Evolutionary conservation across 2,113 vertebrate genomes (phyloP).

Genomic region (Scytalopus superciliaris): DNA sequence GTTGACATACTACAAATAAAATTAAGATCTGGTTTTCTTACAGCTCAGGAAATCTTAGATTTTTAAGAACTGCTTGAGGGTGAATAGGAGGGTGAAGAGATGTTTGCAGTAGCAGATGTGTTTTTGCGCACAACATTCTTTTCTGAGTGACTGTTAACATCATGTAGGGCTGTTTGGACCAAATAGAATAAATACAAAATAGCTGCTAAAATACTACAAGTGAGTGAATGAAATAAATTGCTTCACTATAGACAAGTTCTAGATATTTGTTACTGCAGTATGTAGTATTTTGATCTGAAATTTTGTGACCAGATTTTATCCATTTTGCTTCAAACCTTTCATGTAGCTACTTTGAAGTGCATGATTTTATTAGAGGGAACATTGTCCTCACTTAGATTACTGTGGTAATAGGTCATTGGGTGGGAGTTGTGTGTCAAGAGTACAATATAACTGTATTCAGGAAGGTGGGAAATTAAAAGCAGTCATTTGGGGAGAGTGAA

Average conservation of each 20-base stretch:
- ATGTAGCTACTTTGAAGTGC: background rate
- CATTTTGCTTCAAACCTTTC: background rate
- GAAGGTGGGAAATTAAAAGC: background rate
- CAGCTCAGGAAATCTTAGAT: background rate
- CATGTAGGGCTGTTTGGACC: background rate
- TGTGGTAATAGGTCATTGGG: background rate
- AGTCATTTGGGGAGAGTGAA: background rate
- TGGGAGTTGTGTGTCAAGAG: background rate
- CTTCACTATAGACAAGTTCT: background rate
- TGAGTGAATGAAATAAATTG: background rate
- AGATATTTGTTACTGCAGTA: background rate
- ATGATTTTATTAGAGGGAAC: background rate
- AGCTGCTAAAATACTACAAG: background rate
- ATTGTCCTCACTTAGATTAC: background rate
- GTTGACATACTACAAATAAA: background rate
- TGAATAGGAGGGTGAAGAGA: background rate
- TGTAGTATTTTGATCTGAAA: background rate
- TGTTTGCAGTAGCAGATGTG: background rate
- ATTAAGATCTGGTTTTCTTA: background rate
- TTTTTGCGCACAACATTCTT: background rate
- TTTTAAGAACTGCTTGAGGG: background rate
- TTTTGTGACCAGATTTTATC: background rate
- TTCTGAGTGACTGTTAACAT: background rate
- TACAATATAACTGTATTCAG: background rate
- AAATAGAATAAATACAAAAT: background rate